Conservation (phyloP, 2,113 vertebrate species). For the Macrotis lagotis region DNA sequence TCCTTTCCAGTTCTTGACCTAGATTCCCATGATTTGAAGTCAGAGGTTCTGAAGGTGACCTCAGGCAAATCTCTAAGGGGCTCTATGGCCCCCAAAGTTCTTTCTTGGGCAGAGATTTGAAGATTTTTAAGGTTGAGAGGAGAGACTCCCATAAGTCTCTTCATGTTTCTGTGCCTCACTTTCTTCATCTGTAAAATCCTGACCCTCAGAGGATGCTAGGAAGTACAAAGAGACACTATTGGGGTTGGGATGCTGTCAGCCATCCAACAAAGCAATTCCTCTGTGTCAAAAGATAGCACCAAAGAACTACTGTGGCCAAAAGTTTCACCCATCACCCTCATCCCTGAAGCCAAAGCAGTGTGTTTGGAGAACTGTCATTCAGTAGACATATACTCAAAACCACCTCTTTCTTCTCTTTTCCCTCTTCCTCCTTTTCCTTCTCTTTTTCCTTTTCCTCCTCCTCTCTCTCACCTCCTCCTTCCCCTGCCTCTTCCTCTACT, state of each 20-base stretch:
- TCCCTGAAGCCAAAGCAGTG: too few relatives aligned
- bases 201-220: too few relatives aligned
- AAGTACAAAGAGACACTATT: too few relatives aligned
- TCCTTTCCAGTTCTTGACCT: neutral
- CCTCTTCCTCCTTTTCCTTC: neutral
- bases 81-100: too few relatives aligned
- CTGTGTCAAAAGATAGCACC: neutral
- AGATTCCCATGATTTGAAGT: neutral
- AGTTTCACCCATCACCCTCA: neutral
- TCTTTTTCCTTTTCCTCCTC: too few relatives aligned
- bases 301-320: neutral
- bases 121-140: neutral
- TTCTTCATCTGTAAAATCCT: too few relatives aligned
- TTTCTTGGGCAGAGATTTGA: neutral
- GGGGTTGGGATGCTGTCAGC: too few relatives aligned
- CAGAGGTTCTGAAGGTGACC: neutral
- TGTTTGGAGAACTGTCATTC: neutral
- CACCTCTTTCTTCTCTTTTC: too few relatives aligned
- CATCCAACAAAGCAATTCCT: neutral
- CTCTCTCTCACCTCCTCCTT: too few relatives aligned
- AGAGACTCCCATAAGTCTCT: neutral
- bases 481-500: too few relatives aligned
- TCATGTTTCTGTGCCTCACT: neutral
- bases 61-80: neutral
- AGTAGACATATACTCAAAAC: neutral